phyloP scores from a whole-genome alignment of 2,797 vertebrate species.

The Philypnodon macrostomus region DNA sequence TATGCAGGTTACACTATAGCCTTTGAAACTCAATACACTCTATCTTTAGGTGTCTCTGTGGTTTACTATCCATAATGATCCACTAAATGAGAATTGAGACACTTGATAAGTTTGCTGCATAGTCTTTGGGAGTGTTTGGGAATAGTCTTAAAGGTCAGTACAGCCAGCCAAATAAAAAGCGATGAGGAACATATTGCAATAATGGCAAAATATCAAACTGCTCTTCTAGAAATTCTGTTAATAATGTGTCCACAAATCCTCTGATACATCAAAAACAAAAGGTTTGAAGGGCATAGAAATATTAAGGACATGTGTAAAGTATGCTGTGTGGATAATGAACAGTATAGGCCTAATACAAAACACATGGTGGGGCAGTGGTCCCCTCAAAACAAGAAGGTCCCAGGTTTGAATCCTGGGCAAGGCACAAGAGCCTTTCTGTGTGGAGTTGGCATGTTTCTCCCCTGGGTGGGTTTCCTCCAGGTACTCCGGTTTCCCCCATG shows the following conservation, averaged over 20 bases:
- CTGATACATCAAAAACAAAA: too few relatives aligned
- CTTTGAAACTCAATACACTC: constrained; percentile 21
- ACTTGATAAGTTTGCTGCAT: constrained; percentile 11
- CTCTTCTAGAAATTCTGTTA: not conserved
- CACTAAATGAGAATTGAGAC: not conserved
- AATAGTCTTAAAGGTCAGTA: not conserved
- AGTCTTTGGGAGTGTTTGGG: not conserved
- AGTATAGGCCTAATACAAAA: too few relatives aligned
- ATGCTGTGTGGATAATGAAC: too few relatives aligned
- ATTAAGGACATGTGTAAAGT: not conserved
- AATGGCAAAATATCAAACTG: constrained; percentile 9
- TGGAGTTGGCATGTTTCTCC: too few relatives aligned
- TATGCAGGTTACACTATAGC: constrained; percentile 13
- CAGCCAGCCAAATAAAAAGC: constrained; percentile 6
- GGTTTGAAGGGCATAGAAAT: too few relatives aligned
- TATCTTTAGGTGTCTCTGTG: constrained; percentile 18
- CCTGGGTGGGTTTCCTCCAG: too few relatives aligned
- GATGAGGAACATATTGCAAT: constrained; percentile 3
- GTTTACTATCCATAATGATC: constrained; percentile 8
- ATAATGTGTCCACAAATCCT: too few relatives aligned
- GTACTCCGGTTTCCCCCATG: too few relatives aligned
- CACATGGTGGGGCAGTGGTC: too few relatives aligned
- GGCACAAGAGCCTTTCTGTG: too few relatives aligned
- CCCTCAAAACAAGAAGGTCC: too few relatives aligned
- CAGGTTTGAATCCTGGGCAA: too few relatives aligned